A percentile compares a stretch with the other conserved stretches of the same genome.
Evolutionary conservation across 2,113 vertebrate genomes (phyloP).

Genomic region (Cyprinodon tularosa): DNA sequence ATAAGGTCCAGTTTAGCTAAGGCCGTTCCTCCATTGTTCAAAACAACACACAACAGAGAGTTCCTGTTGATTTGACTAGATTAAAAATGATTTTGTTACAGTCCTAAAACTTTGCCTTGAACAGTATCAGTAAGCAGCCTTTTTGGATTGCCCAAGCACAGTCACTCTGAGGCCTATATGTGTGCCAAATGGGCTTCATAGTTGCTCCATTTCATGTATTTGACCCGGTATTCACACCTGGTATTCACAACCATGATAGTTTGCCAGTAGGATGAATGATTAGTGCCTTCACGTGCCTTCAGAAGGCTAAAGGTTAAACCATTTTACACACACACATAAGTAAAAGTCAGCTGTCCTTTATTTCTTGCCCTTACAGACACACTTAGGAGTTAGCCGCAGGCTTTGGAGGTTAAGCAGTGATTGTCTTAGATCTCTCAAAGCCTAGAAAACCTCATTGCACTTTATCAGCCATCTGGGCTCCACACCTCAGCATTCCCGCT

Average conservation of each 20-base stretch:
- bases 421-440: constrained; percentile 62
- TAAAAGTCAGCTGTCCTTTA: constrained; percentile 28
- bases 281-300: constrained; percentile 59
- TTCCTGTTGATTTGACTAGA: background rate
- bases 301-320: constrained; percentile 59
- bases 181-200: constrained; percentile 12
- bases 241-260: constrained; percentile 1
- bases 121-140: background rate
- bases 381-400: constrained; percentile 20
- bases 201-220: background rate
- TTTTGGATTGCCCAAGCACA: constrained; percentile 1
- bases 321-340: constrained; percentile 29
- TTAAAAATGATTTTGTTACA: background rate
- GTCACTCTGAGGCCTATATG: background rate
- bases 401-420: constrained; percentile 61
- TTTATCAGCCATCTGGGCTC: constrained; percentile 59
- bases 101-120: background rate
- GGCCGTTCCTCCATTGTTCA: constrained; percentile 6
- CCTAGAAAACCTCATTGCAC: constrained; percentile 47
- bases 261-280: constrained; percentile 44
- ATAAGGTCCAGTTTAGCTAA: constrained; percentile 1
- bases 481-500: constrained; percentile 43
- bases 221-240: background rate
- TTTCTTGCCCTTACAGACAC: constrained; percentile 16
- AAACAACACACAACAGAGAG: constrained; percentile 2